Conservation (phyloP, 2,113 vertebrate genomes). For the Zosterops japonicus region DNA sequence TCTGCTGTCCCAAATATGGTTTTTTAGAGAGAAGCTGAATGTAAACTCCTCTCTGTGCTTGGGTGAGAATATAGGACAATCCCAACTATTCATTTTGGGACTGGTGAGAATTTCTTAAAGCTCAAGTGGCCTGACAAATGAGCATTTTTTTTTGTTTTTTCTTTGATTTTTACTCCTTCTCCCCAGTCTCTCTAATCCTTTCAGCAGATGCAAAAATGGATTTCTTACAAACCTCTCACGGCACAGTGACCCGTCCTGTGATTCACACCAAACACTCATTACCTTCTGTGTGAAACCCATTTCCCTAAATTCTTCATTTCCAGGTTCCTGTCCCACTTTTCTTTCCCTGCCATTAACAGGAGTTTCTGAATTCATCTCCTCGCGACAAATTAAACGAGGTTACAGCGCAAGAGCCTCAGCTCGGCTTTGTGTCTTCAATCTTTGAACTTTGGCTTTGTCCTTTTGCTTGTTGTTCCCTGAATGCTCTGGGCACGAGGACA, state of each 20-base stretch:
- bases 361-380: constrained; percentile 39
- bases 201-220: constrained; percentile 28
- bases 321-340: constrained; percentile 17
- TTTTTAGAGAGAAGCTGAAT: background rate
- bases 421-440: constrained; percentile 47
- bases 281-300: constrained; percentile 14
- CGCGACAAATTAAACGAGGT: constrained; percentile 66
- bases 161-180: constrained; percentile 5
- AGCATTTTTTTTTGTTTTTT: background rate
- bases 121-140: constrained; percentile 10
- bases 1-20: background rate
- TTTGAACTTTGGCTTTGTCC: constrained; percentile 43
- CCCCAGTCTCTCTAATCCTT: constrained; percentile 3
- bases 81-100: background rate
- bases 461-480: constrained; percentile 22
- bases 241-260: background rate
- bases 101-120: background rate
- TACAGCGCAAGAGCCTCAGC: constrained; percentile 10
- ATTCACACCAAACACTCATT: constrained; percentile 28
- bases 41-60: background rate
- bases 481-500: constrained; percentile 8
- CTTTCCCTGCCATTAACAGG: constrained; percentile 28
- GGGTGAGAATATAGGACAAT: background rate
- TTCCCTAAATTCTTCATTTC: constrained; percentile 57
- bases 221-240: constrained; percentile 13